A percentile compares a stretch with the other conserved stretches of the same genome.
phyloP scores from a whole-genome alignment of 23 tunicate genomes.

The Aplidium turbinatum region DNA sequence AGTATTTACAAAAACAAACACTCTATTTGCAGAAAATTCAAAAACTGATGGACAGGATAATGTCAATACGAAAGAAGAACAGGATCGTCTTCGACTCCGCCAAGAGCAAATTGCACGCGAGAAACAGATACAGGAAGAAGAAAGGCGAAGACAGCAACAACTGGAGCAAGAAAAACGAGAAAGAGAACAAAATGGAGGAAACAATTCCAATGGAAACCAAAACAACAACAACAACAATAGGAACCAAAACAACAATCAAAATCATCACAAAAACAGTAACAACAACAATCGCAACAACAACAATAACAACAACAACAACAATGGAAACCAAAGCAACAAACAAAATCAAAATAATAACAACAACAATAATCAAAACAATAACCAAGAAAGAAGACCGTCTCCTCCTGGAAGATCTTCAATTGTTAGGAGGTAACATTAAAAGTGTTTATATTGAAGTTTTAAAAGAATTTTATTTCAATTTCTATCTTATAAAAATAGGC shows the following conservation, averaged over 20 bases:
- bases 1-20: no score
- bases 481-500: no score
- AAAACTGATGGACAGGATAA: no score
- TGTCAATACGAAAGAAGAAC: no score
- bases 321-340: not conserved
- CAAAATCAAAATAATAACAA: not conserved
- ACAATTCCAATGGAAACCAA: constrained; percentile 37
- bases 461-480: no score
- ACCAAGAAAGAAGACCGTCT: not conserved
- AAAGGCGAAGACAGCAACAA: constrained; percentile 35
- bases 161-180: not conserved
- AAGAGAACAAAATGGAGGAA: not conserved
- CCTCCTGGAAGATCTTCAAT: not conserved
- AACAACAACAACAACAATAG: constrained; percentile 29
- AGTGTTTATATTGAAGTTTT: no score
- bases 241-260: not conserved
- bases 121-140: constrained; percentile 37
- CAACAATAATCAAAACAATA: constrained; percentile 16
- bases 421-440: no score
- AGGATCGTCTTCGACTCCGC: not conserved
- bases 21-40: no score
- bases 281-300: constrained; percentile 20
- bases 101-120: constrained; percentile 49
- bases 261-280: constrained; percentile 3
- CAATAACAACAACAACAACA: not conserved